phyloP scores from a whole-genome alignment of 2,888 invertebrate genomes.

The Athalia rosae region DNA sequence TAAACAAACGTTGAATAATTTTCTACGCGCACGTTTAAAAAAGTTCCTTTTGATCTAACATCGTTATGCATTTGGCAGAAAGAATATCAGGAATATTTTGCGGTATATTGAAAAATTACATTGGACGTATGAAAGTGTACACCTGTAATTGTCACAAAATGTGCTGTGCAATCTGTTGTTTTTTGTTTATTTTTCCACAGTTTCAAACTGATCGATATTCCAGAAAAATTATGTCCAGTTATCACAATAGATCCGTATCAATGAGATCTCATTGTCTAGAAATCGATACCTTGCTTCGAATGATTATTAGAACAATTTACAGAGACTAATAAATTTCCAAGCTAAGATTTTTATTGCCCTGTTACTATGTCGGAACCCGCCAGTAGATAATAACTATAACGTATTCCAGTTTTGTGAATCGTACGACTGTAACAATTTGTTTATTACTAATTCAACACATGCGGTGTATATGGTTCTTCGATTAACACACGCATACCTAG shows the following conservation, averaged over 20 bases:
- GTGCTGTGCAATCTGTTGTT: not conserved
- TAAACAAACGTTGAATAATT: not conserved
- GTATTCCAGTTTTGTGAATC: slow-evolving; percentile 4
- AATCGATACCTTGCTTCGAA: slow-evolving; percentile 16
- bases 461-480: slow-evolving; percentile 48
- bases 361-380: slow-evolving; percentile 1
- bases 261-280: slow-evolving; percentile 21
- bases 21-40: not conserved
- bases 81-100: not conserved
- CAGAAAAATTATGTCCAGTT: slow-evolving; percentile 4
- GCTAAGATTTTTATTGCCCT: slow-evolving; percentile 23
- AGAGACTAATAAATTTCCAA: slow-evolving; percentile 16
- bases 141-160: not conserved
- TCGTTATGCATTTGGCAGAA: not conserved
- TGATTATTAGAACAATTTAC: slow-evolving; percentile 1
- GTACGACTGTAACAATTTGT: slow-evolving; percentile 9
- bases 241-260: slow-evolving; percentile 42
- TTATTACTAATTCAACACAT: slow-evolving; percentile 47
- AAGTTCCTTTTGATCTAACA: not conserved
- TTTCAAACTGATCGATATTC: slow-evolving; percentile 33
- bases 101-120: no score
- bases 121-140: no score
- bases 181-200: slow-evolving; percentile 1
- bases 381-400: not conserved
- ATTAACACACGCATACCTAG: slow-evolving; percentile 33